Conservation (phyloP, 2,888 invertebrate genomes). For the Cancer borealis region DNA sequence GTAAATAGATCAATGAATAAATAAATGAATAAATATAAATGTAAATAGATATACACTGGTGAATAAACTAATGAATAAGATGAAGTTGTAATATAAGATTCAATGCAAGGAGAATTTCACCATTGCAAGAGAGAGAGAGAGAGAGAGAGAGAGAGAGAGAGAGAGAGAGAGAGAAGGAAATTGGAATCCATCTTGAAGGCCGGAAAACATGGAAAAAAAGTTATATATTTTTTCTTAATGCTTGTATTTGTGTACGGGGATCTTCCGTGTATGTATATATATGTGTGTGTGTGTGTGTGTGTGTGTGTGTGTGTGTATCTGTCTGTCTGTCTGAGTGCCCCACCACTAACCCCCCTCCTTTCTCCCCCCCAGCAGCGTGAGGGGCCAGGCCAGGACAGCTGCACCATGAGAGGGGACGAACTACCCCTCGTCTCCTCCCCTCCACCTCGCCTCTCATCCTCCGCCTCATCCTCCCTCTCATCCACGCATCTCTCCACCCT, state of each 20-base stretch:
- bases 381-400: constrained; percentile 26
- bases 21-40: background rate
- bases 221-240: too few species aligned
- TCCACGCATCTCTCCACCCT: constrained; percentile 68
- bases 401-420: constrained; percentile 60
- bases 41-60: background rate
- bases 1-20: background rate
- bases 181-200: too few species aligned
- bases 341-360: background rate
- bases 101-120: background rate
- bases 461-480: constrained; percentile 62
- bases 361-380: constrained; percentile 60
- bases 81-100: too few species aligned
- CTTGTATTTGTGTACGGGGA: too few species aligned
- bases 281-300: background rate
- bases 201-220: too few species aligned
- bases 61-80: background rate
- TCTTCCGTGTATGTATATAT: too few species aligned
- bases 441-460: constrained; percentile 60
- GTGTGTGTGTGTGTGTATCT: background rate
- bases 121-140: background rate
- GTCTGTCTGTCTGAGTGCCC: background rate
- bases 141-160: background rate
- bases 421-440: constrained; percentile 64
- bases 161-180: background rate